Evolutionary conservation across 2,888 invertebrate genomes (phyloP).

Genomic region (Pomacea canaliculata): DNA sequence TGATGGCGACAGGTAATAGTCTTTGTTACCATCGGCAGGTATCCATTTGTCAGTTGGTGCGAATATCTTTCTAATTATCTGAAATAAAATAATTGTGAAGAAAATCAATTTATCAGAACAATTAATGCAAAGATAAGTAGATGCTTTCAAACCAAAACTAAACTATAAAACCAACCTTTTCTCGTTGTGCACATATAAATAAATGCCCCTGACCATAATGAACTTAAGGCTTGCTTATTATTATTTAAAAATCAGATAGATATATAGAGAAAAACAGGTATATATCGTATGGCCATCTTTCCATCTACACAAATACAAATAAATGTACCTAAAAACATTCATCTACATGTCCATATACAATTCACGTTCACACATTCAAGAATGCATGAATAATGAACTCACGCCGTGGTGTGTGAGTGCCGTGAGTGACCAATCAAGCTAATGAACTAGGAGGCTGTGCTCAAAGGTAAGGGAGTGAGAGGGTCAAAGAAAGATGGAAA

Average conservation of each 20-base stretch:
- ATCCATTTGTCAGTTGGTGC: neutral
- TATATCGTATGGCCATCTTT: neutral
- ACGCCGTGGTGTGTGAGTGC: neutral
- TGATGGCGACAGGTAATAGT: neutral
- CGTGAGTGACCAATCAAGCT: too few relatives aligned
- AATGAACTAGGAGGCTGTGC: neutral
- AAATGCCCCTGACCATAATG: too few relatives aligned
- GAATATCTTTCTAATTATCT: neutral
- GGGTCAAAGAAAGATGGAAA: slow-evolving; percentile 18
- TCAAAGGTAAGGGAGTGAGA: slow-evolving; percentile 18
- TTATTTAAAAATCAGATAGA: neutral
- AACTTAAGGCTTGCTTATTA: too few relatives aligned
- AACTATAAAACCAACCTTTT: too few relatives aligned
- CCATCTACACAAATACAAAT: neutral
- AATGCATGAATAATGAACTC: neutral
- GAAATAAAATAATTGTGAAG: neutral
- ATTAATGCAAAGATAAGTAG: neutral
- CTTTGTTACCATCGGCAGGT: neutral
- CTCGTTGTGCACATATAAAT: too few relatives aligned
- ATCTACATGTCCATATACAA: neutral
- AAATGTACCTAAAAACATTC: neutral
- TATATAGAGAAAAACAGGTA: neutral
- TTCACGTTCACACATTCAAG: neutral
- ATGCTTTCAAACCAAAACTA: neutral
- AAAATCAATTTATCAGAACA: neutral